phyloP scores from a whole-genome alignment of 1,140 invertebrate species.

The Solenopsis fugax region DNA sequence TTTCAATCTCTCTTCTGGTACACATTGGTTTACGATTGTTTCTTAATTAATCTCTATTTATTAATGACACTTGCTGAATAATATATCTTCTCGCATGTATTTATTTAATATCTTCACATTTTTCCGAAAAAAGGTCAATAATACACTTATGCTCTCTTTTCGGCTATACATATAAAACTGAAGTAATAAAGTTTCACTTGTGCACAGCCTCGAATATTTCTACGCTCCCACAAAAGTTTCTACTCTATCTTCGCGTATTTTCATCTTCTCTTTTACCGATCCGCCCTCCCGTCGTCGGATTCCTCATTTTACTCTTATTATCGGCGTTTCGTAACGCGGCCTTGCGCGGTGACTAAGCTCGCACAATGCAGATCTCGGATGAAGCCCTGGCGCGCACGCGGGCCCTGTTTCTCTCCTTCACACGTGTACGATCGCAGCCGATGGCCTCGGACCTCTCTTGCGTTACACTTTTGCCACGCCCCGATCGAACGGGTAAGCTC shows the following conservation, averaged over 20 bases:
- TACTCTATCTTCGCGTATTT: not conserved
- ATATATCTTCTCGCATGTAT: not conserved
- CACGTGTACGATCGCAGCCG: constrained; percentile 68
- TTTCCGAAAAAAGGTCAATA: not conserved
- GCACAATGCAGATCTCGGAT: constrained; percentile 61
- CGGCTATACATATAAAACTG: too few relatives aligned
- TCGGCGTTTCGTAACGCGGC: constrained; percentile 49
- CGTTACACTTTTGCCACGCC: constrained; percentile 86
- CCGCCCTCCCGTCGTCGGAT: not conserved
- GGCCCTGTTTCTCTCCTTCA: constrained; percentile 76
- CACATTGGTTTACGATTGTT: not conserved
- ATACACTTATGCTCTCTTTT: too few relatives aligned
- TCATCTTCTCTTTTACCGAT: not conserved
- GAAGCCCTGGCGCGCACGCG: constrained; percentile 60
- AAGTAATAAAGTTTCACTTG: too few relatives aligned
- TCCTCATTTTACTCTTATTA: constrained; percentile 61
- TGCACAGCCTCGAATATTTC: not conserved
- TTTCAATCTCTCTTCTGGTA: not conserved
- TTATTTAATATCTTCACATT: not conserved
- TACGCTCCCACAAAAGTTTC: not conserved
- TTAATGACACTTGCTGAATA: not conserved
- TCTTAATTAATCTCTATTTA: not conserved
- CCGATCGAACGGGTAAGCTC: constrained; percentile 82
- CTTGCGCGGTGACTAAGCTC: constrained; percentile 71
- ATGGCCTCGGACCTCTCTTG: constrained; percentile 82